phyloP scores from a whole-genome alignment of 1,140 invertebrate genomes.

The Manduca sexta region DNA sequence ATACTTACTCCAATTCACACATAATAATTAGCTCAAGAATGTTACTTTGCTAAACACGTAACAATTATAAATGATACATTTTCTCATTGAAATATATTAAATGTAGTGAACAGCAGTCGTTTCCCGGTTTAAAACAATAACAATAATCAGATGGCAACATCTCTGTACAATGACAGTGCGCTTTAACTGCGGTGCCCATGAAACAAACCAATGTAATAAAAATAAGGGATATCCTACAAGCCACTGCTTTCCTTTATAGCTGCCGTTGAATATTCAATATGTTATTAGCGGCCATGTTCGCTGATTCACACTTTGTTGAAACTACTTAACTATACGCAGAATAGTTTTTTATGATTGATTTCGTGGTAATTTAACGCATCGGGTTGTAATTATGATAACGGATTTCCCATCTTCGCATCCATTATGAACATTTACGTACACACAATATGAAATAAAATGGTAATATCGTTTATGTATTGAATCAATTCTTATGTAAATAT shows the following conservation, averaged over 20 bases:
- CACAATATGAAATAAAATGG: too few relatives aligned
- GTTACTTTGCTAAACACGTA: slow-evolving; percentile 4
- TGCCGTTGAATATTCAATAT: slow-evolving; percentile 18
- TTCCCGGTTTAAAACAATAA: slow-evolving; percentile 68
- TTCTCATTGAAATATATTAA: slow-evolving; percentile 69
- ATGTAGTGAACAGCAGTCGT: slow-evolving; percentile 62
- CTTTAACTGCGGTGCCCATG: slow-evolving; percentile 35
- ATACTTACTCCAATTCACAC: slow-evolving; percentile 5
- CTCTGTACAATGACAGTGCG: slow-evolving; percentile 62
- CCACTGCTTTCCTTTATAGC: slow-evolving; percentile 14
- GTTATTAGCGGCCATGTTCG: too few relatives aligned
- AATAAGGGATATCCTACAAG: slow-evolving; percentile 12
- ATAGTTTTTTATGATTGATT: too few relatives aligned
- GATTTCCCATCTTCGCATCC: too few relatives aligned
- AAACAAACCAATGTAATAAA: slow-evolving; percentile 10
- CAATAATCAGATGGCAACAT: slow-evolving; percentile 59
- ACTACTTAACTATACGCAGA: too few relatives aligned
- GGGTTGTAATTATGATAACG: too few relatives aligned
- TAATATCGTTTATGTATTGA: too few relatives aligned
- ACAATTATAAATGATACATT: slow-evolving; percentile 65
- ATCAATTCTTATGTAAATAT: too few relatives aligned
- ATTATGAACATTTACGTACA: too few relatives aligned
- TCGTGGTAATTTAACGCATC: too few relatives aligned
- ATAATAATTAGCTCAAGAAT: background rate
- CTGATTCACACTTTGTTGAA: too few relatives aligned